phyloP scores from a whole-genome alignment of 2,888 invertebrate genomes.

The Drosophila colorata region DNA sequence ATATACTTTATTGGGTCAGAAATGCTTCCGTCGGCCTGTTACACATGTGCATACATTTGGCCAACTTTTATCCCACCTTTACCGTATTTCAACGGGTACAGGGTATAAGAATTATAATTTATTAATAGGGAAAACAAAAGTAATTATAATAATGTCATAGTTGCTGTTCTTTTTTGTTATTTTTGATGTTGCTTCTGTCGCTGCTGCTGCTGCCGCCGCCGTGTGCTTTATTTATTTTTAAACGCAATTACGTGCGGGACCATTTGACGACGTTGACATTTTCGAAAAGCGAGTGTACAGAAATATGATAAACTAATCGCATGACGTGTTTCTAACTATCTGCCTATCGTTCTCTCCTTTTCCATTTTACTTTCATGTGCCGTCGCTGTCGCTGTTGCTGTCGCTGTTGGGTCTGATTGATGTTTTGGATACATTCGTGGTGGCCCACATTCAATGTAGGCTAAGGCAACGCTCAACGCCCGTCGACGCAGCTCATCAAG shows the following conservation, averaged over 20 bases:
- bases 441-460: slow-evolving; percentile 64
- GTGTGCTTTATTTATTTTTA: slow-evolving; percentile 71
- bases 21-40: no score
- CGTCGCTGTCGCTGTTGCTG: slow-evolving; percentile 7
- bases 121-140: slow-evolving; percentile 14
- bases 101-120: slow-evolving; percentile 2
- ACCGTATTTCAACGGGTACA: no score
- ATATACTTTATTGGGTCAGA: no score
- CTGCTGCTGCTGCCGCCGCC: slow-evolving; percentile 17
- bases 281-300: slow-evolving; percentile 30
- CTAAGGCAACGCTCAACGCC: slow-evolving; percentile 55
- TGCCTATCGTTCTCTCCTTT: slow-evolving; percentile 27
- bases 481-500: slow-evolving; percentile 63
- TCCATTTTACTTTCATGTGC: slow-evolving; percentile 60
- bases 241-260: slow-evolving; percentile 70
- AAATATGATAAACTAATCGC: slow-evolving; percentile 73
- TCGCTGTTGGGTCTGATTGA: slow-evolving; percentile 57
- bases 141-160: slow-evolving; percentile 25
- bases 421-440: slow-evolving; percentile 64
- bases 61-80: no score
- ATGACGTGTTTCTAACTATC: slow-evolving; percentile 46
- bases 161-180: slow-evolving; percentile 22
- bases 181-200: slow-evolving; percentile 14
- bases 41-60: no score
- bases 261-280: slow-evolving; percentile 62